Evolutionary conservation across 1,140 invertebrate species (phyloP), one percentile per base, ranked within the genome.

Genomic region (Agraylea sexmaculata): DNA sequence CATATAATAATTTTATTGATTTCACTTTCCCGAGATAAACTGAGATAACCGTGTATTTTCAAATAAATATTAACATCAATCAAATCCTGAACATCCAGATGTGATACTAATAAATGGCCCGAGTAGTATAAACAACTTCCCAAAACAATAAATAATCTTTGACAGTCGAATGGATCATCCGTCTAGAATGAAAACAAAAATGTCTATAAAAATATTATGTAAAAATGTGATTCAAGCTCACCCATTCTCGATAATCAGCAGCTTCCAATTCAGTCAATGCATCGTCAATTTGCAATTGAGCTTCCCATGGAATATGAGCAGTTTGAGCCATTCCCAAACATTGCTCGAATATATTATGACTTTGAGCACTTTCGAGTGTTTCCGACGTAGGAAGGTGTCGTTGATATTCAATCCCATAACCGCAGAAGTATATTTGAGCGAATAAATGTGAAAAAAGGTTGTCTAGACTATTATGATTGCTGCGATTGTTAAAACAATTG

Each of bases 171-270:
- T 1, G 79, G 74, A 56, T 84, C 79, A 57, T 84, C 79, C 53
- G 79, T 83, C 78, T 80, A 55, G 16, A 68, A 63, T 23, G 42
- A 39, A 44, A 36, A 51, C 45, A 41, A 53, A 39, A 31, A 44
- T 17, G 32, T 21, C 39, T 37, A n/a, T 0, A 30, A 8, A 19
- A 12, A 5, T 21, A 21, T 36, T 36, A 8, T 22, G 34, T 36
- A 36, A 5, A 45, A 46, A 40, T 42, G 22, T 25, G 41, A 28
- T 18, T 10, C 45, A 34, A 43, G 50, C 56, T 49, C 65, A 80
- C 78, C 80, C 80, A 83, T 60, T 83, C 80, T 51, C 78, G 65
- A 58, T 85, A 83, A 61, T 86, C 82, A 64, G 82, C 82, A 12
- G 83, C 77, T 62, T 84, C 81, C 56, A 87, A 70, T 60, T 87